Conservation (phyloP, 2,113 vertebrate species). For the Eidolon helvum region DNA sequence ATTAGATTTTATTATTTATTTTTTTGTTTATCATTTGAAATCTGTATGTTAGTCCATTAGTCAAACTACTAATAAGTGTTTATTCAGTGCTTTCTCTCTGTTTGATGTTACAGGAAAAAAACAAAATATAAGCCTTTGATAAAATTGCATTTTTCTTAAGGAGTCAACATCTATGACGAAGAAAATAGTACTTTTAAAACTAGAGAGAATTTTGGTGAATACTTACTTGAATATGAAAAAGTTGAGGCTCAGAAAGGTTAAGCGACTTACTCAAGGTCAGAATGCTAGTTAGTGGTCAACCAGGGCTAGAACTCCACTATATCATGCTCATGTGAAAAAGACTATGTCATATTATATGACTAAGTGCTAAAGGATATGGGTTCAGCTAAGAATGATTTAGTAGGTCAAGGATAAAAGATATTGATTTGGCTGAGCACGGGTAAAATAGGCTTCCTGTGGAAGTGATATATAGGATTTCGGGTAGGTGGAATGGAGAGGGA, state of each 20-base stretch:
- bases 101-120: neutral
- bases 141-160: neutral
- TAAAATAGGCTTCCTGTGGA: neutral
- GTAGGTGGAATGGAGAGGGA: neutral
- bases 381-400: neutral
- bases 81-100: neutral
- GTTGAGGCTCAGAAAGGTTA: neutral
- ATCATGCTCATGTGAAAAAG: neutral
- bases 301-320: neutral
- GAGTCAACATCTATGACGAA: neutral
- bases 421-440: neutral
- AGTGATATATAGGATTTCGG: neutral
- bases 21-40: conserved; percentile 17
- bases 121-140: conserved; percentile 8
- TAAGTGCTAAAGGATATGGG: neutral
- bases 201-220: neutral
- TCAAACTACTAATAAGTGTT: neutral
- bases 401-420: neutral
- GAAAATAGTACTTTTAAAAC: neutral
- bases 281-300: neutral
- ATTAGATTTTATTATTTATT: neutral
- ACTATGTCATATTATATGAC: neutral
- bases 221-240: neutral
- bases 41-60: neutral
- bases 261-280: neutral